Conservation (phyloP, 2,113 vertebrate species). For the Baryphthengus martii region DNA sequence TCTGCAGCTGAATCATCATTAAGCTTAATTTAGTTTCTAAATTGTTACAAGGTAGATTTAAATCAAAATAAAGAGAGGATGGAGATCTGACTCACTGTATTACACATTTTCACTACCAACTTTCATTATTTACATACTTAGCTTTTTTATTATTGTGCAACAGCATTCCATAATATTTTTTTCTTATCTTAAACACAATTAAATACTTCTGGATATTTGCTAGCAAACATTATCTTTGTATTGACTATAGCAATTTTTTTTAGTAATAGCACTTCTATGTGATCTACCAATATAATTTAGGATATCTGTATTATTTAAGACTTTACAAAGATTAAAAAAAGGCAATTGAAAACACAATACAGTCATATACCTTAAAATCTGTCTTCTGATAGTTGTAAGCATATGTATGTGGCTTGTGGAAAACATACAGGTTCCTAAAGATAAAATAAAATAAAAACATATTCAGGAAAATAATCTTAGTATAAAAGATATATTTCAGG, state of each 20-base stretch:
- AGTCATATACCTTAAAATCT: constrained; percentile 78
- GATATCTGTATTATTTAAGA: background rate
- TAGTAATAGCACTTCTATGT: background rate
- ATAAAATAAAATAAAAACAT: constrained; percentile 26
- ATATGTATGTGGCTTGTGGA: constrained; percentile 82
- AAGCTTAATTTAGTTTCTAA: background rate
- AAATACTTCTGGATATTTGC: background rate
- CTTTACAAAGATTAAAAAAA: background rate
- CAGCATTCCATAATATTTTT: background rate
- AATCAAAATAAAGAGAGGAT: background rate
- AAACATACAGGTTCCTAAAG: constrained; percentile 81
- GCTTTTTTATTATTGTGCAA: background rate
- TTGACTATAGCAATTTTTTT: background rate
- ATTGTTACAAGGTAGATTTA: background rate
- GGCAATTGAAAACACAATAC: background rate
- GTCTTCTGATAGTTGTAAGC: constrained; percentile 74
- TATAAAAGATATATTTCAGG: background rate
- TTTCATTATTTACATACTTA: background rate
- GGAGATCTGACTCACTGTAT: background rate
- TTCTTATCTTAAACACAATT: background rate
- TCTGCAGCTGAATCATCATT: background rate
- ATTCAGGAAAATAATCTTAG: background rate
- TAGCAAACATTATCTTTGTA: background rate
- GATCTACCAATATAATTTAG: background rate
- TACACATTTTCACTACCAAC: background rate